Evolutionary conservation across 1,140 invertebrate genomes (phyloP).

Genomic region (Mesaphorura yosii): DNA sequence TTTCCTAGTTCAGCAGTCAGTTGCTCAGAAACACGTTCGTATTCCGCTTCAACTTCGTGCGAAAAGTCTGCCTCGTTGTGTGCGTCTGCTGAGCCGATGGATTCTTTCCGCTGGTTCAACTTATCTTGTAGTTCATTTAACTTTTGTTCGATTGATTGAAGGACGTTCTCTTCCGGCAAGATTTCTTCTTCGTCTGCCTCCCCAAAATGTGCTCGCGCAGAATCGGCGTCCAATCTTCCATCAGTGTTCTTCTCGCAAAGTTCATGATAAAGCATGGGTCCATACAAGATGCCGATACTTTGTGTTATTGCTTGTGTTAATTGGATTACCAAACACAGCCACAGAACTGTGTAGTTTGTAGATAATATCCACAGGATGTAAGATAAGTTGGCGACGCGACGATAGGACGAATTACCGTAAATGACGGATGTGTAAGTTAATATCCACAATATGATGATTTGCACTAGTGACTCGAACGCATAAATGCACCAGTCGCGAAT

Average conservation of each 20-base stretch:
- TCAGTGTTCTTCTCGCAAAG: conserved; percentile 11
- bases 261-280: conserved; percentile 25
- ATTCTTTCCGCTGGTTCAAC: not conserved
- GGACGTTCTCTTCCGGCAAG: not conserved
- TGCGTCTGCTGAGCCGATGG: too few species aligned
- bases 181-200: not conserved
- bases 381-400: conserved; percentile 61
- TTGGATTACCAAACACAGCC: conserved; percentile 8
- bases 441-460: conserved; percentile 40
- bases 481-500: conserved; percentile 35
- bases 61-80: too few species aligned
- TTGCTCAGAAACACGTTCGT: not conserved
- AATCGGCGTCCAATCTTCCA: not conserved
- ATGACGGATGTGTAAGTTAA: conserved; percentile 39
- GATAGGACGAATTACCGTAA: conserved; percentile 44
- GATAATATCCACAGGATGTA: conserved; percentile 63
- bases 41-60: not conserved
- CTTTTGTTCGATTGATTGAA: not conserved
- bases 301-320: conserved; percentile 11
- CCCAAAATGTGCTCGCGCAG: not conserved
- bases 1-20: not conserved
- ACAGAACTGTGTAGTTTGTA: conserved; percentile 18
- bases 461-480: conserved; percentile 36
- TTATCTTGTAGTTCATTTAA: not conserved
- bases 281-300: conserved; percentile 21